Evolutionary conservation across 2,797 vertebrate genomes (phyloP).

Genomic region (Nothura maculosa): DNA sequence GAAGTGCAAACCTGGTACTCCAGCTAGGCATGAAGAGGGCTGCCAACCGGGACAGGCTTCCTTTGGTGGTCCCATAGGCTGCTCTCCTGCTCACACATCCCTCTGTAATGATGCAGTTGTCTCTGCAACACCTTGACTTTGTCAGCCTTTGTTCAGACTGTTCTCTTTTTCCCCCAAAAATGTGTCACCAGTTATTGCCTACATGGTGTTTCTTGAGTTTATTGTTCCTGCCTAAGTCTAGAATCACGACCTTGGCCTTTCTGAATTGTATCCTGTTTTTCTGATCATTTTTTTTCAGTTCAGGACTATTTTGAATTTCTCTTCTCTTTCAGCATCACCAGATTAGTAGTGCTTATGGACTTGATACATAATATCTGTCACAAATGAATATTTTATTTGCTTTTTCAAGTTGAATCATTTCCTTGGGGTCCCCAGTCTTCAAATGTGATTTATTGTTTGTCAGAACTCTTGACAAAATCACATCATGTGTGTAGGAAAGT

Average conservation of each 20-base stretch:
- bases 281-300: not conserved
- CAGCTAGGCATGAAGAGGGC: not conserved
- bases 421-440: fast-evolving
- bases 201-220: not conserved
- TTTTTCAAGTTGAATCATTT: not conserved
- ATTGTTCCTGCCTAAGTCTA: not conserved
- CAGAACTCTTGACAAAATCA: not conserved
- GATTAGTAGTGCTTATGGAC: fast-evolving
- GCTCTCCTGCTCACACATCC: fast-evolving
- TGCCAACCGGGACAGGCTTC: not conserved
- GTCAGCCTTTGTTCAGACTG: not conserved
- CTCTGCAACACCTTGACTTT: not conserved
- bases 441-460: not conserved
- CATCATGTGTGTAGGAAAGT: not conserved
- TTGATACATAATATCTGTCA: not conserved
- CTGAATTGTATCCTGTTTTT: not conserved
- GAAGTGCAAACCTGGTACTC: not conserved
- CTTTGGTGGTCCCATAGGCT: not conserved
- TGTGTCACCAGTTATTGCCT: not conserved
- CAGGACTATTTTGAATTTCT: not conserved
- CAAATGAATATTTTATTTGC: not conserved
- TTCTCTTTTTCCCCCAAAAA: not conserved
- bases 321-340: fast-evolving
- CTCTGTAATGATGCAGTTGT: not conserved
- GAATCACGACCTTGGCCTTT: not conserved